These are phyloP conservation scores for Trichechus manatus DNA, from an alignment of 2,113 vertebrate genomes.

Conservation along the genomic window DNA sequence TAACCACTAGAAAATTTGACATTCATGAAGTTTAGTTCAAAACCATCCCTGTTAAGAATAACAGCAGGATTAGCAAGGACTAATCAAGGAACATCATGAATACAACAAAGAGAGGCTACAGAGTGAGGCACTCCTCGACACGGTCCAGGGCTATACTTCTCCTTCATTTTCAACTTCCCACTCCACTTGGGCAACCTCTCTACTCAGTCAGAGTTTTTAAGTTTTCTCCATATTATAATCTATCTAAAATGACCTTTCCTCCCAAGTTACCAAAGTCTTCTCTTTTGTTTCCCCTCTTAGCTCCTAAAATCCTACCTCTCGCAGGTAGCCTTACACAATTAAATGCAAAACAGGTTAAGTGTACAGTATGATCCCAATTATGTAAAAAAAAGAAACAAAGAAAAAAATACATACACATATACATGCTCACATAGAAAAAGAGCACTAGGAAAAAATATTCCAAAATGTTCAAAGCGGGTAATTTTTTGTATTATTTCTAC, in stretches of 20 bases:
- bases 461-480: conserved; percentile 28
- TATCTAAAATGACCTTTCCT: neutral
- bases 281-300: neutral
- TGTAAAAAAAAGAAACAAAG: neutral
- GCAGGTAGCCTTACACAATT: neutral
- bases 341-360: neutral
- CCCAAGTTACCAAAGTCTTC: neutral
- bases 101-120: neutral
- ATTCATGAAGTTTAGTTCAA: conserved; percentile 97
- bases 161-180: neutral
- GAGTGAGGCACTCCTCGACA: neutral
- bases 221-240: neutral
- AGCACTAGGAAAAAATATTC: neutral
- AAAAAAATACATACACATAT: neutral
- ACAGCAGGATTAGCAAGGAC: conserved; percentile 37
- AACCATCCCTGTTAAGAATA: conserved; percentile 90
- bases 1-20: conserved; percentile 96
- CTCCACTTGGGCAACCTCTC: neutral
- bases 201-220: neutral
- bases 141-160: rapidly evolving
- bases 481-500: neutral
- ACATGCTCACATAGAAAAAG: neutral
- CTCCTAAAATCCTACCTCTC: neutral
- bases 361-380: neutral
- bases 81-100: neutral